Evolutionary conservation across 1,140 invertebrate genomes (phyloP), one percentile per base, ranked within the genome.

Genomic region (Protaetia brevitarsis): DNA sequence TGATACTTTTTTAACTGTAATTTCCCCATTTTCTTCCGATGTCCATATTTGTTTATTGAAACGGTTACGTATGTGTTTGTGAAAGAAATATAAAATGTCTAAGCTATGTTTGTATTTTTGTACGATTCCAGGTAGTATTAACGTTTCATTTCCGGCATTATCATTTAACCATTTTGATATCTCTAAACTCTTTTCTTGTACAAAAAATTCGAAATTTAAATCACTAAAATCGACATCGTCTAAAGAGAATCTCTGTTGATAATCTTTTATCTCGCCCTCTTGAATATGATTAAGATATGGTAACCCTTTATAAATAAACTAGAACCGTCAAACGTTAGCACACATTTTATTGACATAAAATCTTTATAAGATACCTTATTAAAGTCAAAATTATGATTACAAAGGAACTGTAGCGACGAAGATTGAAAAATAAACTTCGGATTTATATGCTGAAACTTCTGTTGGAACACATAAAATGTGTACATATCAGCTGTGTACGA

Each of bases 391-490:
- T 86, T 82, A 74, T 89, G 78, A 58, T 74, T 75, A 69, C 81
- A 79, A 4, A 91, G 76, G 77, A 92, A 92, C 63, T 86, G 81
- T 2, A 89, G 68, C 13, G 85, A 82, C 1, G 83, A 82, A 7
- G 83, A 78, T 79, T 91, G 87, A 73, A 84, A 87, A 2, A 82
- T 75, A 72, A 89, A 87, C 8, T 78, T 76, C 66, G 82, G 82
- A 71, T 87, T 83, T 31, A 86, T 76, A 57, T 79, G 79, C 2
- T 84, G 84, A 77, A 87, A 82, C 10, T 80, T 72, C 71, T 82
- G 80, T n/a, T 89, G 89, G 68, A 86, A 82, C 16, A 91, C 70
- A 72, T 87, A 85, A 76, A 91, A 89, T 66, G 84, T 89, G 72
- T 85, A 92, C 0, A 82, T 79, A 45, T 83, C 72, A 8, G 84